phyloP scores from a whole-genome alignment of 2,888 invertebrate genomes.

The Candidula unifasciata region DNA sequence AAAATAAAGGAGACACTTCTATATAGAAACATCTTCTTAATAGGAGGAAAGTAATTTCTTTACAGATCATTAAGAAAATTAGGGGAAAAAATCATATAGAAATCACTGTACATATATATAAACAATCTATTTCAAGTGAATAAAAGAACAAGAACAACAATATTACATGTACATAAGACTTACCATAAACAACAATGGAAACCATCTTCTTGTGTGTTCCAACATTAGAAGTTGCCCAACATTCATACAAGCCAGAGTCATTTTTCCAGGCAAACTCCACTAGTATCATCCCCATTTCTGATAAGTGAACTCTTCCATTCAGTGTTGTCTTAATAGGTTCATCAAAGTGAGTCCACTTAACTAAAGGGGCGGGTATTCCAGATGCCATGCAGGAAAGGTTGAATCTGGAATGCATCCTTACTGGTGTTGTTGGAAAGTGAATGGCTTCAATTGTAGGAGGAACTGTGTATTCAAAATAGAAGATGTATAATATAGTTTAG shows the following conservation, averaged over 20 bases:
- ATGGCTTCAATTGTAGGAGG: conserved; percentile 59
- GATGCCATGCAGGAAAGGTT: conserved; percentile 63
- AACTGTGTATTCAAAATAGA: conserved; percentile 57
- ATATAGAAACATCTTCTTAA: too few species aligned
- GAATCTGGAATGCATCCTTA: conserved; percentile 63
- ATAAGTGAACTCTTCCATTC: conserved; percentile 67
- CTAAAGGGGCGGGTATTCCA: conserved; percentile 66
- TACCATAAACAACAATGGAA: conserved; percentile 64
- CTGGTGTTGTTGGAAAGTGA: conserved; percentile 34
- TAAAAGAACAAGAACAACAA: too few species aligned
- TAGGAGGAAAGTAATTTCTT: too few species aligned
- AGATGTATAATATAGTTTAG: neutral
- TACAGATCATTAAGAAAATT: too few species aligned
- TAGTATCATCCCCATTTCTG: conserved; percentile 56
- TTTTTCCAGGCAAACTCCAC: conserved; percentile 60
- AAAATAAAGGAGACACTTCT: too few species aligned
- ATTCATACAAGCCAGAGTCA: conserved; percentile 66
- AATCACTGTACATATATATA: too few species aligned
- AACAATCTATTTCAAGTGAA: too few species aligned
- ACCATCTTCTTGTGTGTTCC: conserved; percentile 60
- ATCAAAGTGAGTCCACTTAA: conserved; percentile 65
- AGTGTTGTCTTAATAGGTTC: conserved; percentile 56
- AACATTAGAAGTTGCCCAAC: conserved; percentile 59
- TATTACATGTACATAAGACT: conserved; percentile 52
- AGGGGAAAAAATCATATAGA: too few species aligned